These are phyloP conservation scores for Calyptomena viridis DNA, from an alignment of 2,113 vertebrate species.

Conservation along the genomic window DNA sequence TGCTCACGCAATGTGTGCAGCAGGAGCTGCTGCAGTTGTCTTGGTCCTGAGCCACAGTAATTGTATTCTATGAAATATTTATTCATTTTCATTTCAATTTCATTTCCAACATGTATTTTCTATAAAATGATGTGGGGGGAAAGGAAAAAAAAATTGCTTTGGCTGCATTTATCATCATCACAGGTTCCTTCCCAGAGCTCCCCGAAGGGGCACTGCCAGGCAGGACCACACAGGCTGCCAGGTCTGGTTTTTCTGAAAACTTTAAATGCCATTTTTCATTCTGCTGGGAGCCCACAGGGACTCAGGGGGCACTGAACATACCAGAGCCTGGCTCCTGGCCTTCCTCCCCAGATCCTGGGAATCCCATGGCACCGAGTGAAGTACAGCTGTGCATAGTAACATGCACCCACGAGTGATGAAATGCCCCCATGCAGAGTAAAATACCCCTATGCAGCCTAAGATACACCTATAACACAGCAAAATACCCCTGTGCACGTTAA, in stretches of 20 bases:
- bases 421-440: accelerated
- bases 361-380: accelerated
- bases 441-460: not conserved
- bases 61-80: slow-evolving; percentile 69
- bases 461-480: not conserved
- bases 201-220: not conserved
- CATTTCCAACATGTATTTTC: slow-evolving; percentile 64
- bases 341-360: accelerated
- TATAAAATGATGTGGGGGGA: slow-evolving; percentile 35
- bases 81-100: slow-evolving; percentile 71
- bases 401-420: not conserved
- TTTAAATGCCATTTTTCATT: slow-evolving; percentile 12
- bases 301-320: not conserved
- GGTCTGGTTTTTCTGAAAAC: not conserved
- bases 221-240: slow-evolving; percentile 43
- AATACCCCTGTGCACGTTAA: not conserved
- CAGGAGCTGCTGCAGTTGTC: slow-evolving; percentile 54
- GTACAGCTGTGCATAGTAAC: not conserved
- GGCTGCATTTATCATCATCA: slow-evolving; percentile 59
- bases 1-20: not conserved
- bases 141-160: not conserved
- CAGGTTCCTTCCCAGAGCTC: not conserved
- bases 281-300: not conserved
- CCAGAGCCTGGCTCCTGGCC: accelerated
- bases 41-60: slow-evolving; percentile 61